Evolutionary conservation across 2,113 vertebrate genomes (phyloP).

Genomic region (Cettia cetti): DNA sequence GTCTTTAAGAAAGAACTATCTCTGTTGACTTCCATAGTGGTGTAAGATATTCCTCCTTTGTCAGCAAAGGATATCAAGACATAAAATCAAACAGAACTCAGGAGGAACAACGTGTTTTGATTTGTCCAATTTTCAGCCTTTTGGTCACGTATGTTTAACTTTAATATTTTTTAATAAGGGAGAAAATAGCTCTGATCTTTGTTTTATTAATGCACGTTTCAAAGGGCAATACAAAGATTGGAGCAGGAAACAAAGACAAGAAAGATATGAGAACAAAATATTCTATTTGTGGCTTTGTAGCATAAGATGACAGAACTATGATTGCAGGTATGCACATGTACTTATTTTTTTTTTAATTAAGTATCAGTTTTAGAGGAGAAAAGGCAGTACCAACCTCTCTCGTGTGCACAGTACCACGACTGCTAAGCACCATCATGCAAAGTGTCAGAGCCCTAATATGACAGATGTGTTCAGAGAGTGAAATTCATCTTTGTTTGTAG

Average conservation of each 20-base stretch:
- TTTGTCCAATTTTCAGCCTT: not conserved
- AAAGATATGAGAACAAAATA: not conserved
- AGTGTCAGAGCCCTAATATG: not conserved
- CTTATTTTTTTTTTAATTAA: not conserved
- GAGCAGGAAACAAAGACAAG: not conserved
- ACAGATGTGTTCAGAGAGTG: constrained; percentile 2
- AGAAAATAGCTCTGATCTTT: not conserved
- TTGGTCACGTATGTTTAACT: not conserved
- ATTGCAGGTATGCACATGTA: not conserved
- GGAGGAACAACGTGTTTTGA: not conserved
- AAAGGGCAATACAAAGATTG: not conserved
- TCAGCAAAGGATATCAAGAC: not conserved
- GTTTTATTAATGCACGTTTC: not conserved
- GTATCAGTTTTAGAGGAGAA: not conserved
- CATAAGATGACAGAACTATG: not conserved
- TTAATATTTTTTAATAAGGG: not conserved
- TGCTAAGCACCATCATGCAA: not conserved
- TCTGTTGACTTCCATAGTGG: not conserved
- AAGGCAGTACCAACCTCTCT: not conserved
- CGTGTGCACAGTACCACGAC: not conserved
- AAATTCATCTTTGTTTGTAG: constrained; percentile 28
- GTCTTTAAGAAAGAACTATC: not conserved
- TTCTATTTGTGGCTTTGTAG: not conserved
- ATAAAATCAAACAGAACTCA: not conserved
- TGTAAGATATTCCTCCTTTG: not conserved